Evolutionary conservation across 2,113 vertebrate genomes (phyloP), one percentile per base, ranked within the genome.

Genomic region (Oenanthe oenanthe): DNA sequence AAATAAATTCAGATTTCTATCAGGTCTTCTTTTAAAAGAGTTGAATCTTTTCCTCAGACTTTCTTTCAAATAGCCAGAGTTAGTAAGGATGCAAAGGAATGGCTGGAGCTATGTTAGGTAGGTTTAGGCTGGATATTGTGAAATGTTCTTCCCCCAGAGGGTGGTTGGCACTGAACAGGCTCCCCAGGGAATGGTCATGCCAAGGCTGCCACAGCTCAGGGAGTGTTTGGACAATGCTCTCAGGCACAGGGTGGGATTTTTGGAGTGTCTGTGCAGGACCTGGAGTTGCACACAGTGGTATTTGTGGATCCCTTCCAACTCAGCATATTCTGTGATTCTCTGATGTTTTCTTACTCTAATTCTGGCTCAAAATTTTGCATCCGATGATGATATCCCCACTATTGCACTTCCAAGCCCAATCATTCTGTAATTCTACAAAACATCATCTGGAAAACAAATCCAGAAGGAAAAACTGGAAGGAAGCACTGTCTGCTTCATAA

Each of bases 161-260:
- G 6, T 82, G 24, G 1, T 12, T 1, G 15, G 34, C 47, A 56
- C 62, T 32, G 70, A 5, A 0, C 25, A 70, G 34, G 34, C 12
- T 62, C 31, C 22, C 21, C 63, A 76, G 21, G 71, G 47, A 54
- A 60, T 31, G 53, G n/a, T 4, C 29, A 54, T 0, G 0, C 47
- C 42, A 11, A 15, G 34, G 31, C 56, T 89, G 71, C 14, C 40
- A 28, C 1, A 62, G 63, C 42, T 70, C 48, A 21, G 17, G 22
- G 24, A 15, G 17, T 0, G 6, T 50, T 62, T 56, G 71, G 29
- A 42, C 34, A 48, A 6, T 0, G 4, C 56, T 24, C 17, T 11
- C 25, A 56, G 71, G 56, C 5, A 62, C 56, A 43, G 12, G 71
- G 26, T 62, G 71, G 56, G 42, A 43, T 10, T 62, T 17, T 0